phyloP scores from a whole-genome alignment of 2,113 vertebrate species.

The Microtus montanus region DNA sequence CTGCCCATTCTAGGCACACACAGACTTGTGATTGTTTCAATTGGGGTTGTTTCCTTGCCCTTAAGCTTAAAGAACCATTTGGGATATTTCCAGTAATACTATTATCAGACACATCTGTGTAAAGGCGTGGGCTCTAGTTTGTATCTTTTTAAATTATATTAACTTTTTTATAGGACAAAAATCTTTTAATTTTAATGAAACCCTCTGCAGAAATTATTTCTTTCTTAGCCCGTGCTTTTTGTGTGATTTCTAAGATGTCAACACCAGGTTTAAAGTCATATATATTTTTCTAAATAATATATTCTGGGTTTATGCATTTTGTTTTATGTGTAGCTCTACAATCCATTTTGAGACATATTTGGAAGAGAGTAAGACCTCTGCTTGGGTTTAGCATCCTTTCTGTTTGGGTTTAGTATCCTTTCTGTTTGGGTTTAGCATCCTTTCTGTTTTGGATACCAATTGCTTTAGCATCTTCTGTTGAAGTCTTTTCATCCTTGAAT shows the following conservation, averaged over 20 bases:
- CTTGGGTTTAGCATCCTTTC: not conserved
- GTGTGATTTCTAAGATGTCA: not conserved
- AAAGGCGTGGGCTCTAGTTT: not conserved
- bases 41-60: not conserved
- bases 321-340: not conserved
- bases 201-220: not conserved
- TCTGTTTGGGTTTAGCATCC: not conserved
- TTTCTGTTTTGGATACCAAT: not conserved
- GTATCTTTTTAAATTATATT: not conserved
- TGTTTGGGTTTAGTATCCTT: not conserved
- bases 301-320: not conserved
- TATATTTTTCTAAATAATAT: not conserved
- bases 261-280: not conserved
- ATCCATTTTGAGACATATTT: not conserved
- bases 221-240: not conserved
- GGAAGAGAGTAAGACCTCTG: not conserved
- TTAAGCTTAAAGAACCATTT: not conserved
- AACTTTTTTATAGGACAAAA: not conserved
- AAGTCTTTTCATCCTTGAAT: not conserved
- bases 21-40: not conserved
- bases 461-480: not conserved
- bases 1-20: not conserved
- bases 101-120: not conserved
- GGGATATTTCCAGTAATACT: not conserved
- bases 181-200: constrained; percentile 7